A percentile compares a stretch with the other conserved stretches of the same genome.
Conservation (phyloP, 1,140 invertebrate genomes). For the Pinna nobilis region DNA sequence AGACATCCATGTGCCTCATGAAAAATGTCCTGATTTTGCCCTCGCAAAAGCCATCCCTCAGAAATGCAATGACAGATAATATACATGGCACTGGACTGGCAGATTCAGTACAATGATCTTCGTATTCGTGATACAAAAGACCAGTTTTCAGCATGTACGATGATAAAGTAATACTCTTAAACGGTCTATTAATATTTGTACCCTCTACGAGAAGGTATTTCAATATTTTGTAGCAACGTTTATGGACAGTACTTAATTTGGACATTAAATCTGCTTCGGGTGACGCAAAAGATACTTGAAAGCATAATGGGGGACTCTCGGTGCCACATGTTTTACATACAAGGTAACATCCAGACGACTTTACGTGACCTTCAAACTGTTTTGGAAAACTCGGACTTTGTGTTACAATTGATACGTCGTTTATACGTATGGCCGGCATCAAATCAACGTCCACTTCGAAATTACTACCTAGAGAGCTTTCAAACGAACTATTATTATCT, state of each 20-base stretch:
- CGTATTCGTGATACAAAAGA: conserved; percentile 12
- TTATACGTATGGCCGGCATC: not conserved
- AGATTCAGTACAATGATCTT: not conserved
- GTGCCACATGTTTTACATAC: conserved; percentile 4
- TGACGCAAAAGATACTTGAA: not conserved
- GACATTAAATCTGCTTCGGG: conserved; percentile 2
- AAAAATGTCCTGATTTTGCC: not conserved
- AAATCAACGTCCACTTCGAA: conserved; percentile 6
- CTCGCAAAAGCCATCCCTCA: not conserved
- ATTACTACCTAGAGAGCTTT: too few species aligned
- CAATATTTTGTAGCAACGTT: not conserved
- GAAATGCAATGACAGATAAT: not conserved
- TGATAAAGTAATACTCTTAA: conserved; percentile 9
- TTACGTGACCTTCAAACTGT: not conserved
- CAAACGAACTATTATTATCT: too few species aligned
- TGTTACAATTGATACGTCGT: not conserved
- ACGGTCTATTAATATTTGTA: not conserved
- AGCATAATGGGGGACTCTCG: not conserved
- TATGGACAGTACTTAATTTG: not conserved
- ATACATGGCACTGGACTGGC: not conserved
- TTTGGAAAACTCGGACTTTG: not conserved
- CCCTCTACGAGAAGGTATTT: conserved; percentile 1
- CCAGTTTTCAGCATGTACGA: conserved; percentile 6
- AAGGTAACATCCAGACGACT: not conserved
- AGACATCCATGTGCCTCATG: not conserved